Base-by-base conservation (phyloP, 2,888 invertebrate genomes). In the Dioctria linearis region DNA sequence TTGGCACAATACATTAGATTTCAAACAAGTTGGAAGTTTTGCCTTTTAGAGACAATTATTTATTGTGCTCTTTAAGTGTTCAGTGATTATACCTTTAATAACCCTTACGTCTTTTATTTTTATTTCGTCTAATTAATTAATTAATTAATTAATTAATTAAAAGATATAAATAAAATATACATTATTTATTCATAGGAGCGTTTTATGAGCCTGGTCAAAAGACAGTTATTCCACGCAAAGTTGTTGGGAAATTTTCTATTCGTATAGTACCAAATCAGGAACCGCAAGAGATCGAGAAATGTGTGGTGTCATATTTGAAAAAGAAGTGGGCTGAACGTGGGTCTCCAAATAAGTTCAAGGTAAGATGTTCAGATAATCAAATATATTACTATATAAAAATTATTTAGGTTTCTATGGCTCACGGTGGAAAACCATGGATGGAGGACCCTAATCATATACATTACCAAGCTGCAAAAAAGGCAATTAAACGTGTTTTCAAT, bases 241-340 rank as follows among this genome's bases (percentile, higher is more conserved):
- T 99, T 0, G 94, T 93, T 85, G 99, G 98, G 39, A 99, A 99
- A 89, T 99, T 99, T 90, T 98, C 98, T 0, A 94, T 99, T 84
- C 93, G 99, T 78, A 93, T 98, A 84, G 99, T 99, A n/a, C 99
- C 99, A 0, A 91, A 98, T 87, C 98, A 98, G 91, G 92, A 93
- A 78, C 97, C 98, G 0, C 92, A 93, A 3, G 93, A 94, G 85
- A 93, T 98, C n/a, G 94, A 94, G 84, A 91, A 94, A 84, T 91
- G 93, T 82, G 98, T 98, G 6, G 91, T 92, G 57, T 91, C 93
- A 75, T 94, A 96, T 88, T 86, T 99, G 75, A 92, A 95, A 82
- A 91, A 93, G 81, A 92, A 92, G 88, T 98, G 96, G 95, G 90
- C 91, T 4, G 92, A 93, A 84, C 92, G 96, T 73, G 94, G 93